Evolutionary conservation across 1,140 invertebrate species (phyloP).

Genomic region (Philotrypesis tridentata): DNA sequence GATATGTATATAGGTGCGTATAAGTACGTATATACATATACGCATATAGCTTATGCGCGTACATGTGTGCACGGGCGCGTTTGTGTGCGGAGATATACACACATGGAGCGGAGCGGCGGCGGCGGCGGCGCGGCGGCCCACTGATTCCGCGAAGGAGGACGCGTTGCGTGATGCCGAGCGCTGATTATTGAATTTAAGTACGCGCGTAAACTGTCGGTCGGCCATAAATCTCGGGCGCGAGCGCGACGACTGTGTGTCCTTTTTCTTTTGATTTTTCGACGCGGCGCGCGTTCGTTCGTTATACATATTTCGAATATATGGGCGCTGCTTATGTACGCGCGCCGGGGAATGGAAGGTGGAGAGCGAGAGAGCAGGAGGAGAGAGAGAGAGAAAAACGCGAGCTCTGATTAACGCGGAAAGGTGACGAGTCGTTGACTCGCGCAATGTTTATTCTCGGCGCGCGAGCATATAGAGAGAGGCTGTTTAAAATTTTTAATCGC

Average conservation of each 20-base stretch:
- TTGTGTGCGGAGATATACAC: too few relatives aligned
- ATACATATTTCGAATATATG: not conserved
- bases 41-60: too few relatives aligned
- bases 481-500: not conserved
- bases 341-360: too few relatives aligned
- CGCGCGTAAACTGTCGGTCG: slow-evolving; percentile 8
- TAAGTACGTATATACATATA: not conserved
- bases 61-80: too few relatives aligned
- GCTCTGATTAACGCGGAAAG: not conserved
- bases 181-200: slow-evolving; percentile 44
- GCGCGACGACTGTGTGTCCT: slow-evolving; percentile 18
- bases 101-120: too few relatives aligned
- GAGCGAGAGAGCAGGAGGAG: not conserved
- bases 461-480: too few relatives aligned
- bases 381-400: not conserved
- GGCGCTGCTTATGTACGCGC: too few relatives aligned
- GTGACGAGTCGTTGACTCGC: not conserved
- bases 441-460: not conserved
- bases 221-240: slow-evolving; percentile 21
- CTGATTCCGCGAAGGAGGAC: slow-evolving; percentile 17
- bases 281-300: too few relatives aligned
- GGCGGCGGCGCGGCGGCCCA: not conserved
- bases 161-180: slow-evolving; percentile 22
- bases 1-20: not conserved
- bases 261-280: slow-evolving; percentile 18